phyloP scores from a whole-genome alignment of 2,113 vertebrate genomes.

The Anser brachyrhynchus region DNA sequence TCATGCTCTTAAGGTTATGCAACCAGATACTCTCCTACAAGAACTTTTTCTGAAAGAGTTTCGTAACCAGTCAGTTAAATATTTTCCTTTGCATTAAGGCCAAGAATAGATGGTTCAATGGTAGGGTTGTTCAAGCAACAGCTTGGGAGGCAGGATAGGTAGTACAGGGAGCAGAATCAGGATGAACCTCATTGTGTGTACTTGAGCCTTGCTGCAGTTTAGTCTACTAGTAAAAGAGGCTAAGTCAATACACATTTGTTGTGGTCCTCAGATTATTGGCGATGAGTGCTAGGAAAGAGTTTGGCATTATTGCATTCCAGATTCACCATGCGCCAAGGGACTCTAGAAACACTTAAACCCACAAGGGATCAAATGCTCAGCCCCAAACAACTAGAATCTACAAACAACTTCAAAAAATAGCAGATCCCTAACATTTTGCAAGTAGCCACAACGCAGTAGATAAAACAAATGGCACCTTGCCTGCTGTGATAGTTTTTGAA shows the following conservation, averaged over 20 bases:
- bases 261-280: background rate
- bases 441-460: background rate
- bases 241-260: background rate
- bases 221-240: background rate
- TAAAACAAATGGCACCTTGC: background rate
- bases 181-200: background rate
- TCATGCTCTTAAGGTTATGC: background rate
- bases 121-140: background rate
- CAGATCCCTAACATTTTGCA: background rate
- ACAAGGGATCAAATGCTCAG: background rate
- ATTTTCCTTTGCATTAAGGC: background rate
- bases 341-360: background rate
- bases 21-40: background rate
- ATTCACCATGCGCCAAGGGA: background rate
- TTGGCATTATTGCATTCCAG: background rate
- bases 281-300: background rate
- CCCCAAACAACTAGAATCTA: background rate
- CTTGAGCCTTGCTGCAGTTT: background rate
- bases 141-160: background rate
- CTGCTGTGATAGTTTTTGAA: background rate
- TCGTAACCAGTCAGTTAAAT: background rate
- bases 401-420: background rate
- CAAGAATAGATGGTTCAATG: background rate
- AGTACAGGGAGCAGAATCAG: background rate
- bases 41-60: background rate